Percentiles rank a stretch among this genome's conserved stretches.
Conservation (phyloP, 1,140 invertebrate species). For the Zaprionus gabonicus region DNA sequence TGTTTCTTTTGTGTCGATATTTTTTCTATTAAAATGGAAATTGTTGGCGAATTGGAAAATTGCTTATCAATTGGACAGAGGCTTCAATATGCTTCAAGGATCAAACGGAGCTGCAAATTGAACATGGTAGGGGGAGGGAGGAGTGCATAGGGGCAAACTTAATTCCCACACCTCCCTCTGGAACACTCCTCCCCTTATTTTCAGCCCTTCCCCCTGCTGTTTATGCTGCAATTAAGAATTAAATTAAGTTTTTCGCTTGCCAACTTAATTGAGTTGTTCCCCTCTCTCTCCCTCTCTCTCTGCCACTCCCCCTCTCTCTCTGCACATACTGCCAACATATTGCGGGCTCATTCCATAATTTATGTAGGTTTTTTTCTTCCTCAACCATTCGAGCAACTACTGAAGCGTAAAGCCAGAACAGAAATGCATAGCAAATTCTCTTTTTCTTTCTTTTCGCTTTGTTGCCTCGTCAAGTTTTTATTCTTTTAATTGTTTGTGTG, state of each 20-base stretch:
- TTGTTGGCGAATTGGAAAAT: slow-evolving; percentile 82
- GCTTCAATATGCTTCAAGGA: slow-evolving; percentile 68
- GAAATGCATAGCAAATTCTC: slow-evolving; percentile 70
- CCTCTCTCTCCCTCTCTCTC: neutral
- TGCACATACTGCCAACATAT: neutral
- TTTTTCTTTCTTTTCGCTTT: neutral
- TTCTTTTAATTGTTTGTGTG: slow-evolving; percentile 61
- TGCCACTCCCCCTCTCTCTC: neutral
- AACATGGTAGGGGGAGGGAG: neutral
- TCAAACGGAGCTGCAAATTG: slow-evolving; percentile 62
- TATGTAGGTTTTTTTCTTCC: slow-evolving; percentile 5
- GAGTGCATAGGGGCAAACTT: slow-evolving; percentile 31
- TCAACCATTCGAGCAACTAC: slow-evolving; percentile 28
- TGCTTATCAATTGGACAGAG: slow-evolving; percentile 74
- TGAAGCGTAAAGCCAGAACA: slow-evolving; percentile 57
- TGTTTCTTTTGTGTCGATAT: slow-evolving; percentile 49
- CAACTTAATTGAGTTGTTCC: slow-evolving; percentile 71
- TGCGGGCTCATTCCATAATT: slow-evolving; percentile 7
- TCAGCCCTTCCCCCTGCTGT: neutral
- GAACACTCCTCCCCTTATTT: neutral
- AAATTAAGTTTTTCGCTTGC: slow-evolving; percentile 72
- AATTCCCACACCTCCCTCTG: slow-evolving; percentile 3
- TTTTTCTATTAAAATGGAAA: slow-evolving; percentile 80
- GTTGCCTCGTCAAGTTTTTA: slow-evolving; percentile 33
- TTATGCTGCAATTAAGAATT: slow-evolving; percentile 71